phyloP scores from a whole-genome alignment of 2,113 vertebrate genomes.

The Neolamprologus modestus region DNA sequence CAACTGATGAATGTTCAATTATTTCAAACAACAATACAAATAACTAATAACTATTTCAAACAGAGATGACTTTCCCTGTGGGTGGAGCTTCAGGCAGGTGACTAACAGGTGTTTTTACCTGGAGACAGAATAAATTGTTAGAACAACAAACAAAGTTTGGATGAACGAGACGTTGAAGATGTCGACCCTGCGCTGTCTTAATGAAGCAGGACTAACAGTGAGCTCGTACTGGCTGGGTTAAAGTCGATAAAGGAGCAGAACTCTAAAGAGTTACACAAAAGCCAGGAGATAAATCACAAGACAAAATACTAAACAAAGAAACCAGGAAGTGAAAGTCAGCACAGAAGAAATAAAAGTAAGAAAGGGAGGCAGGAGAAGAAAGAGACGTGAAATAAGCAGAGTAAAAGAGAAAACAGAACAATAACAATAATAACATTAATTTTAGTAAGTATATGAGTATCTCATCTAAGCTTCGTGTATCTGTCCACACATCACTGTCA shows the following conservation, averaged over 20 bases:
- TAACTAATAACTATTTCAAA: background rate
- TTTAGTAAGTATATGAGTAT: background rate
- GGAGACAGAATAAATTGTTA: background rate
- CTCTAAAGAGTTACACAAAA: background rate
- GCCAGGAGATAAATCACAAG: background rate
- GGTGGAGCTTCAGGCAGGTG: background rate
- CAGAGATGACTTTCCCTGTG: background rate
- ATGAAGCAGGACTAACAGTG: background rate
- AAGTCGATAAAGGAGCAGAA: background rate
- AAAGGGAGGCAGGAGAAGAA: background rate
- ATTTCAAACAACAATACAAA: background rate
- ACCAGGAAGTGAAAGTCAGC: background rate
- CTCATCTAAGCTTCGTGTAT: background rate
- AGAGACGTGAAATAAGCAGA: background rate
- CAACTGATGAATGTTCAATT: fast-evolving
- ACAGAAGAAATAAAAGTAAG: background rate
- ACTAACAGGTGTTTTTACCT: background rate
- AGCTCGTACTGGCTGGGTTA: background rate
- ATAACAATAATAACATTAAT: background rate
- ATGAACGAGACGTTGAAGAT: background rate
- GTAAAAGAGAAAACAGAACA: background rate
- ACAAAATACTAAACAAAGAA: background rate
- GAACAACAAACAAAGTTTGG: background rate
- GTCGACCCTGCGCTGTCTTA: background rate
- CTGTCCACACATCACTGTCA: background rate